phyloP scores from a whole-genome alignment of 2,888 invertebrate genomes.

The Pollenia griseotomentosa region DNA sequence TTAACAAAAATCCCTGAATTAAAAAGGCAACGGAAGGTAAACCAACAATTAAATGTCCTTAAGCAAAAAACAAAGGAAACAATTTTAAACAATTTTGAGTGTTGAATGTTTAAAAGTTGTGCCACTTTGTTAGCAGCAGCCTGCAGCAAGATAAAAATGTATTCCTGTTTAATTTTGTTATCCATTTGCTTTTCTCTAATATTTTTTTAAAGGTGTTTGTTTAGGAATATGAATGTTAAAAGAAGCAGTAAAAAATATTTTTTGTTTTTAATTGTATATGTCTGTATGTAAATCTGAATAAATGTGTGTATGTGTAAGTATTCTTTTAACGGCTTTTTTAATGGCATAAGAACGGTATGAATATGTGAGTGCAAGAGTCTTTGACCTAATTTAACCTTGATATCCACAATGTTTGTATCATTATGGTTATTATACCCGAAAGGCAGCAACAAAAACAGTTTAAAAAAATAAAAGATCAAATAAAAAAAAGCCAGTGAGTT shows the following conservation, averaged over 20 bases:
- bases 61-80: neutral
- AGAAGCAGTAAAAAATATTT: constrained; percentile 8
- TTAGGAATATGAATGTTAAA: constrained; percentile 17
- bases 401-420: constrained; percentile 71
- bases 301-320: neutral
- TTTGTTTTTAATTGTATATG: neutral
- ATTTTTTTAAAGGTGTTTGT: constrained; percentile 14
- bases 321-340: neutral
- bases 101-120: neutral
- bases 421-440: constrained; percentile 74
- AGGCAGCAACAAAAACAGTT: constrained; percentile 48
- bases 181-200: neutral
- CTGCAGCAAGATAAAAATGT: neutral
- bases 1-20: neutral
- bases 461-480: constrained; percentile 19
- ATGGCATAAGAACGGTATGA: neutral
- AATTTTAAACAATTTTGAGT: neutral
- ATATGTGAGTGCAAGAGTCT: constrained; percentile 32
- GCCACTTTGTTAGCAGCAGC: neutral
- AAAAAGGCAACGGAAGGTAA: neutral
- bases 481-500: constrained; percentile 13
- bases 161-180: neutral
- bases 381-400: constrained; percentile 76
- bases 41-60: neutral
- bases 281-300: neutral